Base-by-base conservation (phyloP, 2,888 invertebrate species). In the Eupithecia subfuscata region DNA sequence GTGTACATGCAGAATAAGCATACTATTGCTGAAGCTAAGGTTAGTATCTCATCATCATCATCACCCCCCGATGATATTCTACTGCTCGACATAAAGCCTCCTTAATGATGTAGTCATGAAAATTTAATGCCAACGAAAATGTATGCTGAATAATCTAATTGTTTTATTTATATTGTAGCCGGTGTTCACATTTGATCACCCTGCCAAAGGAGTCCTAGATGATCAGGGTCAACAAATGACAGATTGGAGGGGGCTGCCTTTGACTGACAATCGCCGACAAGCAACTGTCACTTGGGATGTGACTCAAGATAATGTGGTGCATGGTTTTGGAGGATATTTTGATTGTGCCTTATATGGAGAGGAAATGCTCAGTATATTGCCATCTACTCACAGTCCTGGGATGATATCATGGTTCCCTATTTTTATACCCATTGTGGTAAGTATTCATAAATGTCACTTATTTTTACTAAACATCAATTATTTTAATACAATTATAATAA, bases 391-490 rank as follows among this genome's bases (percentile, higher is more conserved):
- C 89, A 98, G 99, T 30, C 95, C 96, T 0, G 98, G 98, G 82
- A 98, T 99, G 98, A 97, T 98, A 86, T 98, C 98, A 79, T 99
- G 99, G 99, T 99, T 99, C 90, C 99, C 99, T 9, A 98, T 99
- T 80, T 97, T 97, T 84, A 98, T 99, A 88, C 99, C 99, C 12
- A 96, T 98, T 68, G 95, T 96, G 92, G 98, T 97, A 93, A 69
- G 67, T 71, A 68, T 68, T 40, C 37, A 73, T 65, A 30, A 34
- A 18, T 30, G 25, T 30, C 30, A 14, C 14, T 14, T 25, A 52
- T 52, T n/a, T 52, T 56, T 12, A 22, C n/a, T 52, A 0, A n/a
- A n/a, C 22, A 56, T 22, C 25, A 22, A 22, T 60, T 5, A 25
- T 78, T n/a, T 78, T 56, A 56, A 37, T 16, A 18, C 11, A 11